Base-by-base conservation (phyloP, 2,888 invertebrate genomes). In the Cephus sareptanus region DNA sequence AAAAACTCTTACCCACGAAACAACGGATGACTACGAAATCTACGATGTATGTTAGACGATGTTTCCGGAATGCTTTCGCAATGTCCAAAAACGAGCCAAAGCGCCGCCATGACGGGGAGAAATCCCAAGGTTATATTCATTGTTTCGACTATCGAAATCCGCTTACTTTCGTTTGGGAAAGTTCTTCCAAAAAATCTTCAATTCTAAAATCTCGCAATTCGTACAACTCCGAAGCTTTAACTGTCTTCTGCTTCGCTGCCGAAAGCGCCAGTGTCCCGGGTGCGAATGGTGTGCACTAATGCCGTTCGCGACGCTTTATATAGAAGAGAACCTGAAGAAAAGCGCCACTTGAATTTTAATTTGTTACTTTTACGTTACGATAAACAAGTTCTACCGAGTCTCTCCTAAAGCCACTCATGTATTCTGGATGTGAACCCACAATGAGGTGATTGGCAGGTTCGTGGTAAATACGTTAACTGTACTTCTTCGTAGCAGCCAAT, bases 281-380 rank as follows among this genome's bases (percentile, higher is more conserved):
- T 56, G 56, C 23, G 9, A 56, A 0, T 56, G 56, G 9, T 15
- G 56, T 56, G 23, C 23, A 56, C 23, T 23, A 6, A 9, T 2
- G 9, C 23, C 56, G 23, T 9, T 23, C 56, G 3, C 56, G 56
- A 9, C 9, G 56, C 56, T 56, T 56, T 56, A 56, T 56, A 56
- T 56, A 56, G 56, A 56, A 56, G 56, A 56, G 9, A 23, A 56
- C 56, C 56, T 23, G 81, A 76, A 75, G 76, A 76, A 82, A 76
- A 69, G 75, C 81, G 83, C 81, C 80, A 79, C 76, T 84, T 86
- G 86, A 88, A 88, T 87, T 86, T 87, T 87, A 87, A 87, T 87
- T 86, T 85, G 74, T 80, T 81, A 79, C 80, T 70, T 77, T 79
- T 74, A 75, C 37, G 37, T 35, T 76, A 30, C 77, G 86, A 87